Base-by-base conservation (phyloP, 2,888 invertebrate species). In the Trachelus iudaicus region DNA sequence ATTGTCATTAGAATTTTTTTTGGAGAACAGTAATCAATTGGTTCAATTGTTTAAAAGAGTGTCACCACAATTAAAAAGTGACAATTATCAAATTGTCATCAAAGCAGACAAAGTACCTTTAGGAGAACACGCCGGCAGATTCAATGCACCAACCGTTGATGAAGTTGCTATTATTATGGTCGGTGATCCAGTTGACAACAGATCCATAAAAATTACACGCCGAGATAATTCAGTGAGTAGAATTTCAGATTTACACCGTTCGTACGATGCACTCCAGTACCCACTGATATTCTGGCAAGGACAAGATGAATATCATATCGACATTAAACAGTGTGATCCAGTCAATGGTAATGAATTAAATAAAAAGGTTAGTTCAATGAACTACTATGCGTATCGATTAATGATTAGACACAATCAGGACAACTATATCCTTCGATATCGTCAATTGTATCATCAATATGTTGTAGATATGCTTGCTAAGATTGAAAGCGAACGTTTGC, bases 381-480 rank as follows among this genome's bases (percentile, higher is more conserved):
- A 85, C 73, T 88, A 78, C 80, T 89, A 89, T 80, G 81, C 83
- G 56, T 86, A 82, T 73, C 79, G 82, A 34, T 76, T 86, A 73
- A 86, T 86, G 85, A 80, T 85, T 82, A 75, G 83, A 79, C 76
- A 69, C 13, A 77, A 77, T 31, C 77, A 73, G 31, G 80, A 80
- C 76, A 87, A 87, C 79, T 56, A 82, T 73, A 78, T 87, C 40
- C 69, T 85, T 69, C 75, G 79, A 79, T 87, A 83, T 77, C 81
- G 86, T 9, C 78, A 82, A 75, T 81, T 91, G 6, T 87, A 86
- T 71, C 86, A 88, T 73, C 90, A 91, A 79, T 91, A 81, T 75
- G 75, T 85, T 33, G 90, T 91, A 31, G 90, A 92, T 80, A 85
- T 87, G 86, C 91, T 88, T 83, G 89, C 83, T 0, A 90, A 90